Evolutionary conservation across 2,797 vertebrate species (phyloP).

Genomic region (Cyprinella venusta): DNA sequence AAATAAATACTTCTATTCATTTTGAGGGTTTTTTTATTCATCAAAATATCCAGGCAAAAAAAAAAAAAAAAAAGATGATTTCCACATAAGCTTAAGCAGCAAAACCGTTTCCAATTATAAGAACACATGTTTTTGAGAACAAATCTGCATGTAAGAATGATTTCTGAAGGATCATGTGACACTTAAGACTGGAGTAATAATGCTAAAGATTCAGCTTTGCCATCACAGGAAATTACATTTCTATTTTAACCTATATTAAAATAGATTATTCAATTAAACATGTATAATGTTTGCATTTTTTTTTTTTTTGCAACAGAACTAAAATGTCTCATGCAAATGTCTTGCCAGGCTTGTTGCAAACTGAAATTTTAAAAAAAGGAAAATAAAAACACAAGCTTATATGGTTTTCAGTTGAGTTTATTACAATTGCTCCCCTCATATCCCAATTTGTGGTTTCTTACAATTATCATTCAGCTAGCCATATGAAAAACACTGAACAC

Average conservation of each 20-base stretch:
- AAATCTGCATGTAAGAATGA: background rate
- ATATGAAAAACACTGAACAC: constrained; percentile 36
- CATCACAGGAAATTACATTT: background rate
- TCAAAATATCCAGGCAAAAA: background rate
- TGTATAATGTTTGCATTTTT: background rate
- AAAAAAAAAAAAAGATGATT: too few species aligned
- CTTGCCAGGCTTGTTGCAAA: background rate
- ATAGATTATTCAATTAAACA: too few species aligned
- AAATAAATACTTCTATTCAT: background rate
- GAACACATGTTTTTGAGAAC: background rate
- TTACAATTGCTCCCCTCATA: constrained; percentile 40
- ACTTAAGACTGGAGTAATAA: too few species aligned
- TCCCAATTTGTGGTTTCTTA: constrained; percentile 32
- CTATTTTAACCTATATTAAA: background rate
- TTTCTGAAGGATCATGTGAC: background rate
- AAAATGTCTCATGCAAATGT: background rate
- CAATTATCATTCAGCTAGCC: constrained; percentile 25
- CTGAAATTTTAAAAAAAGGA: background rate
- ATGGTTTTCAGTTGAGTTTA: constrained; percentile 28
- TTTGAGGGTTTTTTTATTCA: background rate
- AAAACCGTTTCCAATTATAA: background rate
- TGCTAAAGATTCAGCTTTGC: background rate
- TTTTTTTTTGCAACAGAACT: background rate
- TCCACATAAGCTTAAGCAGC: background rate
- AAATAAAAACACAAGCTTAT: background rate